Conservation (phyloP, 2,113 vertebrate genomes). For the Dipodomys spectabilis region DNA sequence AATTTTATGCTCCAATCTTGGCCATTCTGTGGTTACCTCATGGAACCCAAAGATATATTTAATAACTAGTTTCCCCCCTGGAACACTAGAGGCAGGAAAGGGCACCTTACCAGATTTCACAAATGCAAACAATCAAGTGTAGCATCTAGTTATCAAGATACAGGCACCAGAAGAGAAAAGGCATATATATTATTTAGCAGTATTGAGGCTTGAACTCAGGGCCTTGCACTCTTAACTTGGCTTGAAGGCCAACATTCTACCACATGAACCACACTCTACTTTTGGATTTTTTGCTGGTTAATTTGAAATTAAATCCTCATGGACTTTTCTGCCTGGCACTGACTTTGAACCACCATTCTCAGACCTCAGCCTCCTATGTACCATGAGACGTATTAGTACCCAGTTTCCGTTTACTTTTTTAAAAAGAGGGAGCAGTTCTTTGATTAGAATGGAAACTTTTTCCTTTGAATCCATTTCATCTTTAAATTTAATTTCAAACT, state of each 20-base stretch:
- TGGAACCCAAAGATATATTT: constrained; percentile 22
- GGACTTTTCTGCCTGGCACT: too few relatives aligned
- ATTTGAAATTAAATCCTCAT: too few relatives aligned
- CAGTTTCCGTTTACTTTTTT: background rate
- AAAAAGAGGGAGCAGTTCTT: background rate
- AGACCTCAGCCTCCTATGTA: too few relatives aligned
- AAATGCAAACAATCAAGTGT: constrained; percentile 48
- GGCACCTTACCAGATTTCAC: constrained; percentile 32
- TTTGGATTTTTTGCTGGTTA: too few relatives aligned
- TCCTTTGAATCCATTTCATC: background rate
- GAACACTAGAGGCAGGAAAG: constrained; percentile 28
- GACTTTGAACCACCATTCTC: too few relatives aligned
- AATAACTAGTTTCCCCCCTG: background rate
- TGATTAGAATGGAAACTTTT: background rate
- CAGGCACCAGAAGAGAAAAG: constrained; percentile 29
- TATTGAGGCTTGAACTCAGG: background rate
- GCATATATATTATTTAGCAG: background rate
- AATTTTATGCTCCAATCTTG: constrained; percentile 31
- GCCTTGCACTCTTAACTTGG: too few relatives aligned
- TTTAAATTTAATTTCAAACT: constrained; percentile 63
- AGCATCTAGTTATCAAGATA: background rate
- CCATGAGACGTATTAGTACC: too few relatives aligned
- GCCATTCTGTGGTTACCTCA: constrained; percentile 16
- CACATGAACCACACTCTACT: too few relatives aligned
- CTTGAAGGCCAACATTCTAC: too few relatives aligned